Percentiles rank a stretch among this genome's conserved stretches.
phyloP scores from a whole-genome alignment of 2,888 invertebrate species.

The Drosophila pseudotalamancana region DNA sequence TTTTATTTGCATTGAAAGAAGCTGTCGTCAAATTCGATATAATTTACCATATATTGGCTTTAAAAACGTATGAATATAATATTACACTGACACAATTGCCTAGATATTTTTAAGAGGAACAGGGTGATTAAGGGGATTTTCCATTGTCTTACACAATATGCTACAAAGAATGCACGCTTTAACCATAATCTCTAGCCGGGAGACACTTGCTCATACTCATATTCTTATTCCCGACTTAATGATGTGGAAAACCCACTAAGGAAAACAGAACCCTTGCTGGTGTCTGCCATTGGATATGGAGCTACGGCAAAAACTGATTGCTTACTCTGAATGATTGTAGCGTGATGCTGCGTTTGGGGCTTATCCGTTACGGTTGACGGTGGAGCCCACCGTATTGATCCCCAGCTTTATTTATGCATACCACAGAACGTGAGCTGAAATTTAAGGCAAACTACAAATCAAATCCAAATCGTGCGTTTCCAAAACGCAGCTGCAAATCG shows the following conservation, averaged over 20 bases:
- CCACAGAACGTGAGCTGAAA: conserved; percentile 60
- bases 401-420: conserved; percentile 58
- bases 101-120: no score
- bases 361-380: conserved; percentile 6
- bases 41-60: no score
- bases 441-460: conserved; percentile 18
- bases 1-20: no score
- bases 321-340: conserved; percentile 4
- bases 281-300: conserved; percentile 58
- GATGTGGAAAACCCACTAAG: conserved; percentile 46
- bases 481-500: conserved; percentile 1
- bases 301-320: neutral
- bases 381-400: conserved; percentile 39
- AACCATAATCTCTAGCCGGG: neutral
- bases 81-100: no score
- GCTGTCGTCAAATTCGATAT: no score
- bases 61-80: no score
- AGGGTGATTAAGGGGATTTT: conserved; percentile 41
- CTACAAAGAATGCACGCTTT: conserved; percentile 15
- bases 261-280: conserved; percentile 38
- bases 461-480: neutral
- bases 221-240: conserved; percentile 65
- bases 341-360: conserved; percentile 1
- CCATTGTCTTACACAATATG: conserved; percentile 41
- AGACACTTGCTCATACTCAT: conserved; percentile 46